Evolutionary conservation across 2,797 vertebrate genomes (phyloP).

Genomic region (Numenius phaeopus): DNA sequence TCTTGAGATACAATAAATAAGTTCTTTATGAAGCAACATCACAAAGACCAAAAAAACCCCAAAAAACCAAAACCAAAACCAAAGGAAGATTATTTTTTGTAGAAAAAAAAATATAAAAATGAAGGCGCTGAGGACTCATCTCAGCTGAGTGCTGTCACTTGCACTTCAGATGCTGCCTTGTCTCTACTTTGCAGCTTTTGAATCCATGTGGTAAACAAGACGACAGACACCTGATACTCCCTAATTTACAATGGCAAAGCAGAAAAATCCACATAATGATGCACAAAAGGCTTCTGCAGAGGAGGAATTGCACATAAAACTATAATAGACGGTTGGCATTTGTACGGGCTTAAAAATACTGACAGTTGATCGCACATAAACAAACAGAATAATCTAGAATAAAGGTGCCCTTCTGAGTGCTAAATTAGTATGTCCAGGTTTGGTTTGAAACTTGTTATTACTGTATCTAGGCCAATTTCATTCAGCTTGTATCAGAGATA

Average conservation of each 20-base stretch:
- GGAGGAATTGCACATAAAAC: background rate
- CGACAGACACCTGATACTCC: background rate
- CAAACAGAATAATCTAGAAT: background rate
- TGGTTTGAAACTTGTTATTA: background rate
- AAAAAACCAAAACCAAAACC: background rate
- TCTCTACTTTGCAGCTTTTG: background rate
- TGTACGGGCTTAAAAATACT: background rate
- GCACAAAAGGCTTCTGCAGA: background rate
- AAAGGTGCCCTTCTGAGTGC: background rate
- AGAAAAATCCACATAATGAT: background rate
- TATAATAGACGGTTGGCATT: background rate
- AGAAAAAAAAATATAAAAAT: background rate
- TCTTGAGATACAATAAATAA: background rate
- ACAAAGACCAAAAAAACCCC: background rate
- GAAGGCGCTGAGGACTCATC: background rate
- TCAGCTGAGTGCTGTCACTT: background rate
- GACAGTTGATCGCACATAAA: background rate
- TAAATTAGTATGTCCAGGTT: background rate
- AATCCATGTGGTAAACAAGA: background rate
- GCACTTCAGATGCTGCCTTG: background rate
- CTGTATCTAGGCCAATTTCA: background rate
- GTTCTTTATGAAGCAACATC: background rate
- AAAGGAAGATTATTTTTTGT: background rate
- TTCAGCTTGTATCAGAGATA: background rate
- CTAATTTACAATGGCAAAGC: background rate